Evolutionary conservation across 2,113 vertebrate species (phyloP).

Genomic region (Equus quagga): DNA sequence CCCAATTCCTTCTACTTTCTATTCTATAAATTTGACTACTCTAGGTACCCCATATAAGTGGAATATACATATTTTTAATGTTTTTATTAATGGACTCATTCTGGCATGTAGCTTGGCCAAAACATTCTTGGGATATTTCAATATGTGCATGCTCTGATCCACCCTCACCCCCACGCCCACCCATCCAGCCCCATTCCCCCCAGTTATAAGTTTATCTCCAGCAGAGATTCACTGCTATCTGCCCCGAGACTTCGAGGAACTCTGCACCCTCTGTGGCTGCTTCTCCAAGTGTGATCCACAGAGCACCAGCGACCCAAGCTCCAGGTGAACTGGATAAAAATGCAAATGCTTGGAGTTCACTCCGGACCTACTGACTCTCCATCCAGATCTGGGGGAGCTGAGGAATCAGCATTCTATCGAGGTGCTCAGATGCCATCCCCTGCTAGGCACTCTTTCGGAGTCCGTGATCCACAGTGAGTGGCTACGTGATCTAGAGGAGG

Average conservation of each 20-base stretch:
- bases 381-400: neutral
- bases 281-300: neutral
- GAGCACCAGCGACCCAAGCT: neutral
- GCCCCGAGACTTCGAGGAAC: neutral
- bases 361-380: neutral
- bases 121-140: neutral
- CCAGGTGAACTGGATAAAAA: neutral
- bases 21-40: neutral
- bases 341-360: neutral
- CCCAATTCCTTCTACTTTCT: neutral
- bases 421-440: neutral
- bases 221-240: neutral
- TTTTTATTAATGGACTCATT: neutral
- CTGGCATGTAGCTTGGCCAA: neutral
- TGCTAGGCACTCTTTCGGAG: neutral
- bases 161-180: neutral
- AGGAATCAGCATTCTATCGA: neutral
- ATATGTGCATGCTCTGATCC: neutral
- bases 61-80: neutral
- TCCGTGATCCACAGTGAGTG: accelerated
- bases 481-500: neutral
- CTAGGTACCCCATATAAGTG: neutral
- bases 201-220: no score
- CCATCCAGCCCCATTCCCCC: no score
- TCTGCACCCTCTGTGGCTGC: neutral